phyloP scores from a whole-genome alignment of 2,888 invertebrate species.

The Cheilosia scutellata region DNA sequence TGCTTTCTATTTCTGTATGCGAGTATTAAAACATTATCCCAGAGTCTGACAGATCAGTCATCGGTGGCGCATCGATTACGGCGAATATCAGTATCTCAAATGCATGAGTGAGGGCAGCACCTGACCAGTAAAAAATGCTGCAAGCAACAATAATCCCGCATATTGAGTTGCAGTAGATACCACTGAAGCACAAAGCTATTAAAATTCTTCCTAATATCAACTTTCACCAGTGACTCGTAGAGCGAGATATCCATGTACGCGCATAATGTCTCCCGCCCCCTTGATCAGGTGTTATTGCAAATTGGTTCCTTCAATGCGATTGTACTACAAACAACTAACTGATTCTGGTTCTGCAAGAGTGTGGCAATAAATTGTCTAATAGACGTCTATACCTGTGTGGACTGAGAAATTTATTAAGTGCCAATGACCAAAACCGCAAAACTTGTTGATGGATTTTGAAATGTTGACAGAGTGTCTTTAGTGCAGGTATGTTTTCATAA shows the following conservation, averaged over 20 bases:
- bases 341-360: conserved; percentile 66
- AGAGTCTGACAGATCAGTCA: conserved; percentile 50
- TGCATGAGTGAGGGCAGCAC: neutral
- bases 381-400: conserved; percentile 20
- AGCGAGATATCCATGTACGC: conserved; percentile 12
- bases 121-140: conserved; percentile 24
- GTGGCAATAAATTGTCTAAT: conserved; percentile 59
- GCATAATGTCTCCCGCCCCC: neutral
- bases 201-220: conserved; percentile 68
- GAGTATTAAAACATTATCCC: conserved; percentile 51
- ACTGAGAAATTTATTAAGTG: conserved; percentile 8
- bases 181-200: conserved; percentile 47
- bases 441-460: conserved; percentile 54
- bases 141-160: conserved; percentile 5
- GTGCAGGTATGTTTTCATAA: conserved; percentile 12
- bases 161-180: conserved; percentile 61
- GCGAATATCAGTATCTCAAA: conserved; percentile 34
- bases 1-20: conserved; percentile 66
- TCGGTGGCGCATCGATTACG: conserved; percentile 29
- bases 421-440: conserved; percentile 62
- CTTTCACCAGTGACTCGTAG: conserved; percentile 52
- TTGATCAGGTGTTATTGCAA: conserved; percentile 13
- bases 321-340: conserved; percentile 38
- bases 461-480: conserved; percentile 11
- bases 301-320: conserved; percentile 41